Evolutionary conservation across 1,140 invertebrate species (phyloP), one percentile per base, ranked within the genome.

Genomic region (Euschistus heros): DNA sequence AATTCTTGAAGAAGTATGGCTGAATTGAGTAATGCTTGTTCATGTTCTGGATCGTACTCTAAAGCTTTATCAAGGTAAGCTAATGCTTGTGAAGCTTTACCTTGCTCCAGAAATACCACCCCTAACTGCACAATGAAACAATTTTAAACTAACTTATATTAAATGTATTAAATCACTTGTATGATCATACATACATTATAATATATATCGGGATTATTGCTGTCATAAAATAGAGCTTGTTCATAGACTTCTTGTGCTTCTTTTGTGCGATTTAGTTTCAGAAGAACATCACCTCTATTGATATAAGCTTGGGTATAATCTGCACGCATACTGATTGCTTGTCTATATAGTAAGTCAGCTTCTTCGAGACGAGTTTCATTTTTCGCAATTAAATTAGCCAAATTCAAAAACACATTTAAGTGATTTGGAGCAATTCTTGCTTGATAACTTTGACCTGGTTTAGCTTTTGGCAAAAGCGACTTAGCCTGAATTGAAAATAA

Each of bases 221-320:
- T 92, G 74, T 97, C 94, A 76, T 95, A 94, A 69, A 92, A 84
- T 22, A 97, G 76, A 0, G 94, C 95, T 74, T 88, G 82, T 74
- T 96, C 91, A 73, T 97, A 98, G 24, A 96, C 92, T 74, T 94
- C 88, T 75, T 94, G 89, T 0, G 95, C 95, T 76, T 97, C 94
- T 72, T 92, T 88, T 5, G 92, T 94, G 67, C 92, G 85, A 77
- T 95, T 95, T 71, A 97, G 79, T 79, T 96, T 97, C 72, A 98
- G 91, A 52, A 97, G 81, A 74, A 98, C 91, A 78, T 97, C 94
- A 0, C 94, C 94, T 61, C 94, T 83, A 78, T 97, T 97, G 69
- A 97, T 97, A 73, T 97, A 97, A 6, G 94, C 95, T 75, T 97
- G 90, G 0, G 94, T 94, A 75, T 97, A 98, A 80, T 98, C 95